Percentiles rank a stretch among this genome's conserved stretches.
Conservation (phyloP, 2,113 vertebrate species). For the Arothron firmamentum region DNA sequence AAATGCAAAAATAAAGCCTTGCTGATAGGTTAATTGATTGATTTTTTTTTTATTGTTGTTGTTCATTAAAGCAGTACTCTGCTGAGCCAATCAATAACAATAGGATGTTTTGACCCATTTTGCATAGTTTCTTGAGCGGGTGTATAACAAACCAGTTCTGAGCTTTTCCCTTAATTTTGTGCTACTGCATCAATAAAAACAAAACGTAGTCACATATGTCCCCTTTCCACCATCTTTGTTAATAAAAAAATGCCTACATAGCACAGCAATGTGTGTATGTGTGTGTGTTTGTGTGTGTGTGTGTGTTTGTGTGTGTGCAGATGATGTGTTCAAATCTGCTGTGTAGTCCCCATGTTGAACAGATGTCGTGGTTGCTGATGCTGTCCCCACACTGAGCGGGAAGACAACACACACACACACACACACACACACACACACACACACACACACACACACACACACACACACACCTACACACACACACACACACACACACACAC, state of each 20-base stretch:
- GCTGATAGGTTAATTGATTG: no score
- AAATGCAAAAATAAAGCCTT: no score
- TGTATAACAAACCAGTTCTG: not conserved
- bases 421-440: conserved; percentile 12
- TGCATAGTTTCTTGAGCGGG: no score
- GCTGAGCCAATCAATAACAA: no score
- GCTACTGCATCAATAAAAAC: no score
- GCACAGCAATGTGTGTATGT: not conserved
- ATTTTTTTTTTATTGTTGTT: no score
- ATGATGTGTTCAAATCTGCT: conserved; percentile 54
- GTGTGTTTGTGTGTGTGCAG: conserved; percentile 29
- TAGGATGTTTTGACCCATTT: no score
- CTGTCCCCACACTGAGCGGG: conserved; percentile 56
- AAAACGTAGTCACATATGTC: no score
- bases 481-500: conserved; percentile 32
- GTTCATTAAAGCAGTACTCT: no score
- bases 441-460: conserved; percentile 15
- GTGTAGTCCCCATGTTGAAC: conserved; percentile 63
- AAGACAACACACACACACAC: conserved; percentile 57
- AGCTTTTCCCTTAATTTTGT: conserved; percentile 1
- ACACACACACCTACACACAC: conserved; percentile 10
- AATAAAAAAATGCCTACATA: no score
- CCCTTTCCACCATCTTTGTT: no score
- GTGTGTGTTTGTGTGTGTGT: conserved; percentile 12
- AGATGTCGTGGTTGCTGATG: conserved; percentile 68